phyloP scores from a whole-genome alignment of 2,888 invertebrate species.

The Erebia ligea region DNA sequence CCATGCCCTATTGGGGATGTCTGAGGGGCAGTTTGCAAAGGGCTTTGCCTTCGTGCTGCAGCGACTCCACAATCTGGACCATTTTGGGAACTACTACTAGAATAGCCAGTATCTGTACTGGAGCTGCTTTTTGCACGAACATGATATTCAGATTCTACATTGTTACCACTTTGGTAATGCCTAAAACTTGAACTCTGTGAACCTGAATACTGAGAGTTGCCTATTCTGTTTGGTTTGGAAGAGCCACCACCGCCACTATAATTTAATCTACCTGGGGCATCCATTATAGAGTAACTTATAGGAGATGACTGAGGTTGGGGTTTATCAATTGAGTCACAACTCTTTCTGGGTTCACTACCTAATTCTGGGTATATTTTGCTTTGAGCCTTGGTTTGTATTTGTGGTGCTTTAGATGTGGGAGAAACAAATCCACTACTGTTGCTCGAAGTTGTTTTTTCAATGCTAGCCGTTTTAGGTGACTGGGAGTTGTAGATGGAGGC shows the following conservation, averaged over 20 bases:
- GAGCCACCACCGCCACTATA: slow-evolving; percentile 83
- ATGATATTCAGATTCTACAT: slow-evolving; percentile 85
- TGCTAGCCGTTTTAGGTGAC: slow-evolving; percentile 66
- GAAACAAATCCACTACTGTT: slow-evolving; percentile 80
- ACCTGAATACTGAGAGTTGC: slow-evolving; percentile 78
- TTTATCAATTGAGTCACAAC: slow-evolving; percentile 81
- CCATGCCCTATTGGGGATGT: slow-evolving; percentile 89
- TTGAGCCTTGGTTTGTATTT: slow-evolving; percentile 90
- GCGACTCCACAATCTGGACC: slow-evolving; percentile 87
- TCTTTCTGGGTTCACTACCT: slow-evolving; percentile 78
- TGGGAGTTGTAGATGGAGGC: slow-evolving; percentile 72
- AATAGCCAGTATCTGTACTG: slow-evolving; percentile 85
- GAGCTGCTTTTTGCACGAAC: slow-evolving; percentile 84
- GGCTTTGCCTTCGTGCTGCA: slow-evolving; percentile 87
- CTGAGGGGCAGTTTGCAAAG: slow-evolving; percentile 87
- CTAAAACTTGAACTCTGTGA: slow-evolving; percentile 83
- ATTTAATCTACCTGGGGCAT: slow-evolving; percentile 85
- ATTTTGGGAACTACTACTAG: slow-evolving; percentile 84
- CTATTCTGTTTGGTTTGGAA: slow-evolving; percentile 76
- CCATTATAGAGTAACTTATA: slow-evolving; percentile 90
- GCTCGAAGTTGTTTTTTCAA: slow-evolving; percentile 67
- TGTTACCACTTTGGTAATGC: slow-evolving; percentile 85
- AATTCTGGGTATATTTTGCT: slow-evolving; percentile 90
- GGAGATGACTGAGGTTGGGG: slow-evolving; percentile 86
- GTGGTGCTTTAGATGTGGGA: slow-evolving; percentile 78